Conservation (phyloP, 2,888 invertebrate species). For the Taphrorychus bicolor region DNA sequence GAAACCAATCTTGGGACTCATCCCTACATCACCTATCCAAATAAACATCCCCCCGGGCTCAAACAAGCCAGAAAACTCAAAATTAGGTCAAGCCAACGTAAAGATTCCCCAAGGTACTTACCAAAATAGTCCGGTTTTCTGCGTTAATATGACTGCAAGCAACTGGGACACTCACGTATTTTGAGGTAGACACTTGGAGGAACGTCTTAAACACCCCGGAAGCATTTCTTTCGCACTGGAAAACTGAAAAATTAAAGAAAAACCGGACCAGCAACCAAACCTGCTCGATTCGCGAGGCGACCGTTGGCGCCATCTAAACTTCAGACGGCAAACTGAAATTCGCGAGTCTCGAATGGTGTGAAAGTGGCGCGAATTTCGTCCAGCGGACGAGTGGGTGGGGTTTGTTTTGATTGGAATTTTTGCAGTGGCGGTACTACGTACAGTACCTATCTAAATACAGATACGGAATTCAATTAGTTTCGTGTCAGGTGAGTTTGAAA, state of each 20-base stretch:
- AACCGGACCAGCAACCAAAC: slow-evolving; percentile 25
- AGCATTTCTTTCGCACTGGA: slow-evolving; percentile 24
- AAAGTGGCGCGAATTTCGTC: slow-evolving; percentile 40
- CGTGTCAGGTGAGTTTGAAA: background rate
- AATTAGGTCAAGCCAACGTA: slow-evolving; percentile 37
- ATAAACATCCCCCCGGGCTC: background rate
- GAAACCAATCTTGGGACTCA: background rate
- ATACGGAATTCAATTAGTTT: too few species aligned
- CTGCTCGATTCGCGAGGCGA: slow-evolving; percentile 21
- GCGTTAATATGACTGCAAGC: slow-evolving; percentile 21
- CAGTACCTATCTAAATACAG: too few species aligned
- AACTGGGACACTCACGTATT: slow-evolving; percentile 1
- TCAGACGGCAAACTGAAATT: slow-evolving; percentile 26
- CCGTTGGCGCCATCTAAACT: slow-evolving; percentile 34
- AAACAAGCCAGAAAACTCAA: slow-evolving; percentile 26
- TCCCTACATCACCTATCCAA: background rate
- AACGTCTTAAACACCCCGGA: slow-evolving; percentile 4
- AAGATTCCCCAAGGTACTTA: slow-evolving; percentile 32
- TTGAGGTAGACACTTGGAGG: slow-evolving; percentile 13
- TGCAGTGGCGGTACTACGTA: slow-evolving; percentile 8
- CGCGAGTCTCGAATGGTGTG: slow-evolving; percentile 34
- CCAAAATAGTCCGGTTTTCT: slow-evolving; percentile 22
- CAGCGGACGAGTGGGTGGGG: slow-evolving; percentile 33
- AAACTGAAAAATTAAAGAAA: slow-evolving; percentile 26
- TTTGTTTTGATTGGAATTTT: slow-evolving; percentile 31